A percentile compares a stretch with the other conserved stretches of the same genome.
These are phyloP conservation scores for Ostrea denselamellosa DNA, from an alignment of 1,140 invertebrate genomes.

Conservation along the genomic window DNA sequence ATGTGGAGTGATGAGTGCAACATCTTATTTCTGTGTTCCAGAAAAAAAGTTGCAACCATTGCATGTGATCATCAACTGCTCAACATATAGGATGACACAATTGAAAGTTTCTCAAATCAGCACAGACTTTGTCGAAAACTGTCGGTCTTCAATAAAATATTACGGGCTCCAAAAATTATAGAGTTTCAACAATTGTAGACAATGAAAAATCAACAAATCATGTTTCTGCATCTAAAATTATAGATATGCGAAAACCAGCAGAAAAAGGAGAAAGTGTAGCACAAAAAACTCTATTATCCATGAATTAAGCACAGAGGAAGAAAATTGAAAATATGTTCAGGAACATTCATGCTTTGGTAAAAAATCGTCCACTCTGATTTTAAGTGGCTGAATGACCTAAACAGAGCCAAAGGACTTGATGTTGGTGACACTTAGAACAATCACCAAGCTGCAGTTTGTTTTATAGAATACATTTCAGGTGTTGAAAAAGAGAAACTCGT, in stretches of 20 bases:
- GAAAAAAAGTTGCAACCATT: too few relatives aligned
- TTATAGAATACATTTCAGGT: not conserved
- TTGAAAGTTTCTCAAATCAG: too few relatives aligned
- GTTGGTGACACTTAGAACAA: not conserved
- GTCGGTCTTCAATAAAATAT: too few relatives aligned
- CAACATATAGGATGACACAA: too few relatives aligned
- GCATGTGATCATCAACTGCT: too few relatives aligned
- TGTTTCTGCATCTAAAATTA: not conserved
- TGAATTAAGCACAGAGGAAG: constrained; percentile 5
- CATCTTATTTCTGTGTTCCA: too few relatives aligned
- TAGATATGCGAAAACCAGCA: not conserved
- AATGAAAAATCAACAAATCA: not conserved
- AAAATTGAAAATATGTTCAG: constrained; percentile 5
- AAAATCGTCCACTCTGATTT: constrained; percentile 23
- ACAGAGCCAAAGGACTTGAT: not conserved
- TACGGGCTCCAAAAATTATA: not conserved
- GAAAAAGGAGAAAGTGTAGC: not conserved
- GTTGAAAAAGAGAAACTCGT: constrained; percentile 14
- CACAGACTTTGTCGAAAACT: too few relatives aligned
- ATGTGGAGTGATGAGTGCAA: too few relatives aligned
- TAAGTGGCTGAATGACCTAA: not conserved
- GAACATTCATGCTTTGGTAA: constrained; percentile 18
- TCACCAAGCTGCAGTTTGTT: not conserved
- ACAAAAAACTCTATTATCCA: not conserved
- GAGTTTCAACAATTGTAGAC: not conserved